phyloP scores from a whole-genome alignment of 2,797 vertebrate genomes.

The Pantherophis vulpinus region DNA sequence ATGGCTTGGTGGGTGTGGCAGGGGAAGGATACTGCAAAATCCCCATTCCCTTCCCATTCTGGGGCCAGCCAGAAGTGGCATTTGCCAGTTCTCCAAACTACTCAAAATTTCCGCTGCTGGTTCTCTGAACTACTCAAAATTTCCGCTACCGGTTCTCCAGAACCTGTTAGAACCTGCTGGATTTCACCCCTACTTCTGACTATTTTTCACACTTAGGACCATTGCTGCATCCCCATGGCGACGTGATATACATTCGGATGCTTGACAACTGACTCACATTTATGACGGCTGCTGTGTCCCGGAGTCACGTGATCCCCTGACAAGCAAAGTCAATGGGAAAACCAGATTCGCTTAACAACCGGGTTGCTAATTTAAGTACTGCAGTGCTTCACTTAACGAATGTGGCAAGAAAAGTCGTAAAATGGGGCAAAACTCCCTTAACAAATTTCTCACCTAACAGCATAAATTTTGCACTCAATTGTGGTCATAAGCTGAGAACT shows the following conservation, averaged over 20 bases:
- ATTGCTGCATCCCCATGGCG: background rate
- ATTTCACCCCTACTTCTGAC: background rate
- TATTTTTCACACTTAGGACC: background rate
- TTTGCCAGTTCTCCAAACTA: too few species aligned
- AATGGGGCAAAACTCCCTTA: background rate
- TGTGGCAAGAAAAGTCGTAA: background rate
- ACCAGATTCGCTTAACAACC: background rate
- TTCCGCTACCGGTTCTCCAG: too few species aligned
- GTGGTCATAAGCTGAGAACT: background rate
- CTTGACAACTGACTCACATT: background rate
- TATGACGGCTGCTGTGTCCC: background rate
- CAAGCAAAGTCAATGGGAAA: background rate
- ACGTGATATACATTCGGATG: background rate
- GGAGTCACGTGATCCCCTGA: background rate
- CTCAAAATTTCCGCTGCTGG: too few species aligned
- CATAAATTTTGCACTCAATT: background rate
- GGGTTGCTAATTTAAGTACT: background rate
- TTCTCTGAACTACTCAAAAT: too few species aligned
- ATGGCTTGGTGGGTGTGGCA: too few species aligned
- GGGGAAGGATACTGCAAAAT: too few species aligned
- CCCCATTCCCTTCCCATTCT: too few species aligned
- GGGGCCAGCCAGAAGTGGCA: too few species aligned
- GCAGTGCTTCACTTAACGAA: background rate
- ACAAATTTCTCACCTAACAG: background rate
- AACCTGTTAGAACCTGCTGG: too few species aligned